These are phyloP conservation scores for Periparus ater DNA, from an alignment of 2,797 vertebrate species.

Conservation along the genomic window DNA sequence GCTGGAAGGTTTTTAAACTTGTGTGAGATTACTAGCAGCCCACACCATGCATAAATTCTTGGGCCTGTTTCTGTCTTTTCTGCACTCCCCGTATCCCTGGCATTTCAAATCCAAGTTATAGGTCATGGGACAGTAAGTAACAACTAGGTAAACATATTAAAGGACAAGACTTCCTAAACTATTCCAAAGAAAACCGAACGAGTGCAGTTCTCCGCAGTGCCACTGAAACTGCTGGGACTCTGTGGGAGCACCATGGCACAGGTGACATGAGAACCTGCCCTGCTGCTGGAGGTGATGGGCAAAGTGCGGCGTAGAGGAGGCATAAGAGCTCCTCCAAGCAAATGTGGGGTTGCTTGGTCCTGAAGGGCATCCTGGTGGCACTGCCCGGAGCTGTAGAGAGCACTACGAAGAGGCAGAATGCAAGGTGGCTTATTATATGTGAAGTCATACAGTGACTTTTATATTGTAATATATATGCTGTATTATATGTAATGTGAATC, in stretches of 20 bases:
- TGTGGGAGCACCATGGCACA: background rate
- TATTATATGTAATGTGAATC: background rate
- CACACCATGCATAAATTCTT: background rate
- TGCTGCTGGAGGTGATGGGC: background rate
- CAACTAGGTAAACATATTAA: background rate
- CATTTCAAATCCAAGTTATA: background rate
- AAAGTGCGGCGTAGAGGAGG: background rate
- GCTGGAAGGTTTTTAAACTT: background rate
- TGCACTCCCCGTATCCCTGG: background rate
- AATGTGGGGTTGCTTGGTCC: background rate
- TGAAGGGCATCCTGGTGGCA: background rate
- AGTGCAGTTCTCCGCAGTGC: background rate
- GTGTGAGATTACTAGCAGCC: background rate
- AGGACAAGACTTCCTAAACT: background rate
- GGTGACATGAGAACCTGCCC: background rate
- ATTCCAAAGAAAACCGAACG: background rate
- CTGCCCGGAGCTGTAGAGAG: background rate
- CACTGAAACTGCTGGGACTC: background rate
- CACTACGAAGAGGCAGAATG: background rate
- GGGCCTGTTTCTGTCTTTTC: background rate
- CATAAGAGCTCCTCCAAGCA: background rate
- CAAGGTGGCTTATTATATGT: constrained; percentile 22
- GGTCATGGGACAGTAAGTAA: background rate
- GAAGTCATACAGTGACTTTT: constrained; percentile 11
- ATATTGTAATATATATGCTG: constrained; percentile 1